Percentiles rank a stretch among this genome's conserved stretches.
Conservation (phyloP, 2,888 invertebrate species). For the Gonocerus acuteangulatus region DNA sequence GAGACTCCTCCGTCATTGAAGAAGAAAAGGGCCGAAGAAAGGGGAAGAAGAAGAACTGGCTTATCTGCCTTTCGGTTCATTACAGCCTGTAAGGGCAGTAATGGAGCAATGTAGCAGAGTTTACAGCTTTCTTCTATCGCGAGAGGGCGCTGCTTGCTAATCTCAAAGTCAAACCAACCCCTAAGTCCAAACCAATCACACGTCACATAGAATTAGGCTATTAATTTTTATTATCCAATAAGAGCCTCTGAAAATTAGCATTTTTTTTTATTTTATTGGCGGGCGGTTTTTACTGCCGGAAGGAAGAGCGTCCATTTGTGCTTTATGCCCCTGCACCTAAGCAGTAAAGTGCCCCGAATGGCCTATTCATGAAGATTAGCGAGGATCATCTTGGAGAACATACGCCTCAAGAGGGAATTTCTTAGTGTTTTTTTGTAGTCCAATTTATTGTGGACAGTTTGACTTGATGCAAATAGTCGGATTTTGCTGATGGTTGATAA, state of each 20-base stretch:
- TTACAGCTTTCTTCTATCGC: slow-evolving; percentile 1
- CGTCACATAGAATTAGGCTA: slow-evolving; percentile 21
- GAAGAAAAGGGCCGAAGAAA: too few species aligned
- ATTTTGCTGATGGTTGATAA: too few species aligned
- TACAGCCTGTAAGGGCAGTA: not conserved
- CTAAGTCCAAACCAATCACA: slow-evolving; percentile 7
- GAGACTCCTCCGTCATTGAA: too few species aligned
- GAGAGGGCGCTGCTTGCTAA: slow-evolving; percentile 1
- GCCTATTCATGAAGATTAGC: too few species aligned
- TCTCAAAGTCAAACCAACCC: slow-evolving; percentile 21
- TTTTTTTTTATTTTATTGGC: slow-evolving; percentile 20
- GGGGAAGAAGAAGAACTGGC: not conserved
- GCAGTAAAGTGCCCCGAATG: too few species aligned
- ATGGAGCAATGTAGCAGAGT: slow-evolving; percentile 20
- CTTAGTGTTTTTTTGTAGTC: too few species aligned
- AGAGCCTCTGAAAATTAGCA: slow-evolving; percentile 7
- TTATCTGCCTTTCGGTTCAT: slow-evolving; percentile 18
- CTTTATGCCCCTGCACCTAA: slow-evolving; percentile 7
- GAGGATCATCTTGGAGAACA: too few species aligned
- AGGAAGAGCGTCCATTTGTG: slow-evolving; percentile 1
- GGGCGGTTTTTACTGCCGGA: slow-evolving; percentile 9
- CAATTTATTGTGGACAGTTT: too few species aligned
- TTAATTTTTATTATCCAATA: slow-evolving; percentile 9
- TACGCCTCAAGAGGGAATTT: too few species aligned
- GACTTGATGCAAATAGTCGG: too few species aligned